phyloP scores from a whole-genome alignment of 30 jellyfish, hydroid and myxozoan genomes.

The Cassiopea xamachana region DNA sequence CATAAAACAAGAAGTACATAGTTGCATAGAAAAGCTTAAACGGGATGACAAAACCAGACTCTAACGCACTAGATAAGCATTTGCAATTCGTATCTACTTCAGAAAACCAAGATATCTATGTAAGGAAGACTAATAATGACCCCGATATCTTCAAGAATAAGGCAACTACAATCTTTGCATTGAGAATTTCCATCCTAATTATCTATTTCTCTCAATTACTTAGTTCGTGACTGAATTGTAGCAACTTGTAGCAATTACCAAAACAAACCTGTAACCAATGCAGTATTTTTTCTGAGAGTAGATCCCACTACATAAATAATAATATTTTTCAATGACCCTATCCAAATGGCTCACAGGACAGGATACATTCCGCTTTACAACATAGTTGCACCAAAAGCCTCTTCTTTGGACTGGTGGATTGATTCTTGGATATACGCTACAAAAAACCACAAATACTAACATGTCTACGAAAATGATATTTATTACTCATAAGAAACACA shows the following conservation, averaged over 20 bases:
- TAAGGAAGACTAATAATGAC: too few relatives aligned
- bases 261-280: slow-evolving; percentile 67
- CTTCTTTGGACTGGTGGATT: slow-evolving; percentile 56
- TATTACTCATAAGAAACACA: neutral
- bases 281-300: slow-evolving; percentile 55
- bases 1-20: too few relatives aligned
- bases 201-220: too few relatives aligned
- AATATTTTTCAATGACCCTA: slow-evolving; percentile 58
- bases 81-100: too few relatives aligned
- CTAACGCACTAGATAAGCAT: too few relatives aligned
- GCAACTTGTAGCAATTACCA: neutral
- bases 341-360: slow-evolving; percentile 65
- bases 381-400: slow-evolving; percentile 81
- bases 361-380: slow-evolving; percentile 61
- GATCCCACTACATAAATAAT: slow-evolving; percentile 59
- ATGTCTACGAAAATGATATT: neutral
- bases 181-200: too few relatives aligned
- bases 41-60: too few relatives aligned
- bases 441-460: neutral
- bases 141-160: too few relatives aligned
- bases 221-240: too few relatives aligned
- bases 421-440: slow-evolving; percentile 38
- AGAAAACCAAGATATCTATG: too few relatives aligned
- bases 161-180: too few relatives aligned
- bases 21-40: too few relatives aligned